phyloP scores from a whole-genome alignment of 2,888 invertebrate genomes.

The Sycophila texana region DNA sequence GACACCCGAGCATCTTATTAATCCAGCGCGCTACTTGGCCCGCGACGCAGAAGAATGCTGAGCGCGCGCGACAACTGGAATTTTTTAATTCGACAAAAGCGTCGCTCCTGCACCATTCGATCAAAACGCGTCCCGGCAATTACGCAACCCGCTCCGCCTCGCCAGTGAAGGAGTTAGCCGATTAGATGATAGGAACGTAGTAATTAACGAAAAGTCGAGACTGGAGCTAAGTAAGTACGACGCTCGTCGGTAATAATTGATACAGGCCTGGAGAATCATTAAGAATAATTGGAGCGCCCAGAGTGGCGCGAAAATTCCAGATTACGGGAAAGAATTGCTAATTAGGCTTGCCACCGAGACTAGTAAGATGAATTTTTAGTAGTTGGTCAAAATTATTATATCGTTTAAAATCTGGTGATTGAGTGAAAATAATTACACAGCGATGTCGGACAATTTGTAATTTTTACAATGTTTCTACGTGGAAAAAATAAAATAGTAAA shows the following conservation, averaged over 20 bases:
- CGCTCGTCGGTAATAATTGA: slow-evolving; percentile 48
- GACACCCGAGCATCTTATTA: slow-evolving; percentile 2
- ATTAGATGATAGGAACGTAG: slow-evolving; percentile 44
- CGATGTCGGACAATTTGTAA: too few relatives aligned
- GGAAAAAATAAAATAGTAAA: too few relatives aligned
- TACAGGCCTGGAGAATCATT: slow-evolving; percentile 49
- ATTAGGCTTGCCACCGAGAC: neutral
- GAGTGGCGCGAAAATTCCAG: neutral
- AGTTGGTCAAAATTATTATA: too few relatives aligned
- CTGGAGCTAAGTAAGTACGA: neutral
- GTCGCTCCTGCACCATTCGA: slow-evolving; percentile 1
- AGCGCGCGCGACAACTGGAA: slow-evolving; percentile 18
- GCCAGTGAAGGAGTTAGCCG: slow-evolving; percentile 5
- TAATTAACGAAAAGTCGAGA: slow-evolving; percentile 40
- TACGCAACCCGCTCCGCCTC: neutral
- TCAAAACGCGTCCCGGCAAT: neutral
- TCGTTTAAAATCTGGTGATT: too few relatives aligned
- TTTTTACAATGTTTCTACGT: too few relatives aligned
- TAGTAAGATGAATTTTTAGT: neutral
- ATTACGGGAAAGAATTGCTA: neutral
- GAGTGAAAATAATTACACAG: too few relatives aligned
- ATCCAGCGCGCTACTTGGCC: slow-evolving; percentile 2
- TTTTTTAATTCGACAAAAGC: slow-evolving; percentile 43
- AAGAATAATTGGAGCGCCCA: slow-evolving; percentile 46
- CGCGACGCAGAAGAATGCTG: slow-evolving; percentile 18